Evolutionary conservation across 2,888 invertebrate genomes (phyloP).

Genomic region (Drosophila prolongata): DNA sequence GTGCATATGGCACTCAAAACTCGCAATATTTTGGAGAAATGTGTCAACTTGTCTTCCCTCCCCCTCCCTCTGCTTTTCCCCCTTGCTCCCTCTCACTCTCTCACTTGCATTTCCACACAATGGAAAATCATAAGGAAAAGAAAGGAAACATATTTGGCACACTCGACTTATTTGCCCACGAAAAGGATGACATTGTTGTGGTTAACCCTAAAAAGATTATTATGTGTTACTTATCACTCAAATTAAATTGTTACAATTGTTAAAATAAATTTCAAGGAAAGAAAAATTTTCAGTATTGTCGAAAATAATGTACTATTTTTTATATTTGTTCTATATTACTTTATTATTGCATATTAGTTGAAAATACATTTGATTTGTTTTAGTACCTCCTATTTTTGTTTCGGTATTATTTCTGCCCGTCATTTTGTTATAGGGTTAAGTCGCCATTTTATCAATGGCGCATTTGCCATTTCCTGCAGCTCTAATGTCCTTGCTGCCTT

Average conservation of each 20-base stretch:
- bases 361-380: too few relatives aligned
- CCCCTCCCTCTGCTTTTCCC: background rate
- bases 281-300: too few relatives aligned
- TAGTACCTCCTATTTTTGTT: background rate
- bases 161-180: background rate
- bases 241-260: too few relatives aligned
- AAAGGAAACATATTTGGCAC: background rate
- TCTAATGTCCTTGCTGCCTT: background rate
- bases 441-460: background rate
- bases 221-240: too few relatives aligned
- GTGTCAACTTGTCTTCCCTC: background rate
- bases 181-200: background rate
- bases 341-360: too few relatives aligned
- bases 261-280: too few relatives aligned
- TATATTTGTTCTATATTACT: too few relatives aligned
- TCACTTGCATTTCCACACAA: conserved; percentile 3
- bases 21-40: background rate
- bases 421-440: background rate
- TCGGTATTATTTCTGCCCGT: too few relatives aligned
- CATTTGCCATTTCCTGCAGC: conserved; percentile 2
- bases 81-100: background rate
- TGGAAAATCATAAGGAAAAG: background rate
- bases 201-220: background rate
- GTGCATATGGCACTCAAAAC: conserved; percentile 1
- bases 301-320: too few relatives aligned